Percentiles rank a stretch among this genome's conserved stretches.
Conservation (phyloP, 1,140 invertebrate genomes). For the Dinothrombium tinctorium region DNA sequence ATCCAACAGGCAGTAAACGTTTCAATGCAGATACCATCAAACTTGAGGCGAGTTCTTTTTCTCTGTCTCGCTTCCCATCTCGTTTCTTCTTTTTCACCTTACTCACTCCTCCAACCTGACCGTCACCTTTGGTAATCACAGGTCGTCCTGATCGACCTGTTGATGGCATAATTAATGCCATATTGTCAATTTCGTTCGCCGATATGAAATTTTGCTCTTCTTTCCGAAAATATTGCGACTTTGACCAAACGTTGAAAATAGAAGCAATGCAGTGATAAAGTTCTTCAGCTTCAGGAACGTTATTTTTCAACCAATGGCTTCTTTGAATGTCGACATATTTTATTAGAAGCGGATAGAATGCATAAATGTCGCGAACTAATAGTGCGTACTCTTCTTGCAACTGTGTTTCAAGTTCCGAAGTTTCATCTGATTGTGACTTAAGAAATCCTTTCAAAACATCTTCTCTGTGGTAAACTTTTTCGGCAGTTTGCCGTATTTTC, state of each 20-base stretch:
- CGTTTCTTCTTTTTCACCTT: conserved; percentile 51
- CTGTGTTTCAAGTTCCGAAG: conserved; percentile 54
- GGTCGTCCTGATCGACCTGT: conserved; percentile 43
- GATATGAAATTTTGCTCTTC: conserved; percentile 99
- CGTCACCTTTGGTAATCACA: conserved; percentile 39
- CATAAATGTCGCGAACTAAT: conserved; percentile 89
- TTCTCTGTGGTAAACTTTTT: conserved; percentile 75
- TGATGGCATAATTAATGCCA: conserved; percentile 88
- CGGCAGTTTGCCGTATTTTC: conserved; percentile 53
- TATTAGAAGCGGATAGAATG: conserved; percentile 93
- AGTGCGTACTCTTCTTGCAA: conserved; percentile 91
- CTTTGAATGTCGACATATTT: conserved; percentile 95
- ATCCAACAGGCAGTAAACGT: conserved; percentile 77
- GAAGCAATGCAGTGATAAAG: conserved; percentile 78
- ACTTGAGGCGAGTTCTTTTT: conserved; percentile 83
- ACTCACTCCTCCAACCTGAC: conserved; percentile 17
- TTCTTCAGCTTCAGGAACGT: conserved; percentile 66
- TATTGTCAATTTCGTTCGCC: conserved; percentile 96
- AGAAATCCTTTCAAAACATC: conserved; percentile 73
- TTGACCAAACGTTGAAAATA: conserved; percentile 96
- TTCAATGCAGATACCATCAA: conserved; percentile 96
- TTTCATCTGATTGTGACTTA: conserved; percentile 42
- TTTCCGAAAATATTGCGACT: conserved; percentile 82
- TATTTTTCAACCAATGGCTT: conserved; percentile 74
- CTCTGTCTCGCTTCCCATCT: conserved; percentile 66